These are phyloP conservation scores for Hypsopygia costalis DNA, from an alignment of 2,888 invertebrate species.

Conservation along the genomic window DNA sequence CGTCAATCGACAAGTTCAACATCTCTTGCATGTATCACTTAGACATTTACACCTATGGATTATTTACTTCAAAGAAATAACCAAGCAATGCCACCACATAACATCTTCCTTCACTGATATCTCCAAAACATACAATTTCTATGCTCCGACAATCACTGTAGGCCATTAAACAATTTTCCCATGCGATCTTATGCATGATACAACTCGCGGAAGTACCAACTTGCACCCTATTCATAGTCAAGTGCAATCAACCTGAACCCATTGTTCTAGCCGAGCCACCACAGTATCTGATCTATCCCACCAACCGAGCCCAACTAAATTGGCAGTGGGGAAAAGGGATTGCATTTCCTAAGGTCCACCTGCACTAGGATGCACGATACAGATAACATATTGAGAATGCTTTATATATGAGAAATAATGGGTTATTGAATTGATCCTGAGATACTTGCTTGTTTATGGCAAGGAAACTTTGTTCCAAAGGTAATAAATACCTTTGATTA, in stretches of 20 bases:
- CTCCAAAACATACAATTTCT: not conserved
- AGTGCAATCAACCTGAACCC: constrained; percentile 71
- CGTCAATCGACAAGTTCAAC: no score
- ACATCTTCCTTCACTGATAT: no score
- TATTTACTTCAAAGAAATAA: no score
- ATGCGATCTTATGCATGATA: constrained; percentile 45
- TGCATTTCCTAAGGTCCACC: constrained; percentile 22
- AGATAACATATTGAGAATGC: constrained; percentile 54
- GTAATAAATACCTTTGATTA: no score
- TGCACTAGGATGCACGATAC: constrained; percentile 49
- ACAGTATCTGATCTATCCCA: constrained; percentile 27
- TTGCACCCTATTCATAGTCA: constrained; percentile 54
- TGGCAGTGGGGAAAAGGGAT: constrained; percentile 16
- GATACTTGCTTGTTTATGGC: constrained; percentile 23
- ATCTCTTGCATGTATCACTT: no score
- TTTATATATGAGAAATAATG: constrained; percentile 31
- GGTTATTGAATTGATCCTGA: constrained; percentile 36
- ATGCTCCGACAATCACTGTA: constrained; percentile 25
- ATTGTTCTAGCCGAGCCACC: constrained; percentile 53
- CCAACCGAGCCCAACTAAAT: constrained; percentile 17
- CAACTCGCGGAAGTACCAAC: constrained; percentile 50
- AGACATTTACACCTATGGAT: no score
- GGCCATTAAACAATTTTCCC: constrained; percentile 42
- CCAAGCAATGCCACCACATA: no score
- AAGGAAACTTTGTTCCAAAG: no score